These are phyloP conservation scores for Sylvietta virens DNA, from an alignment of 2,113 vertebrate genomes.

Conservation along the genomic window DNA sequence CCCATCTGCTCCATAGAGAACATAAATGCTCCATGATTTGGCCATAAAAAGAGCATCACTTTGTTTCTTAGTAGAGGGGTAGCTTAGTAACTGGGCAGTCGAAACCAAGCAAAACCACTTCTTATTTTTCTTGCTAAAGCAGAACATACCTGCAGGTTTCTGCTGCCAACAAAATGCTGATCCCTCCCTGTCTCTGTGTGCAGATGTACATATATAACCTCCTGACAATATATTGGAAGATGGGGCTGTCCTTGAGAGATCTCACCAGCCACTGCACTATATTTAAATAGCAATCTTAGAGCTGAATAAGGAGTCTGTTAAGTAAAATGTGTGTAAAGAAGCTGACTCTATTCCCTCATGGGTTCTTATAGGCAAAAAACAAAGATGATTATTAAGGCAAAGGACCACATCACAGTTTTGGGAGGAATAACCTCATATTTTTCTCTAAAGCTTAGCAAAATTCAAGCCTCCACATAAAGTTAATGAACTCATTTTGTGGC, in stretches of 20 bases:
- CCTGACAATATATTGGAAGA: fast-evolving
- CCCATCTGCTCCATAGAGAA: not conserved
- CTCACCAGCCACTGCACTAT: not conserved
- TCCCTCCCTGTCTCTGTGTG: fast-evolving
- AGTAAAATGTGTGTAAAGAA: not conserved
- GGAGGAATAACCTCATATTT: not conserved
- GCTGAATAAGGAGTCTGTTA: not conserved
- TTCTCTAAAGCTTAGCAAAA: not conserved
- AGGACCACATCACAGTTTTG: not conserved
- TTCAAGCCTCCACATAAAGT: not conserved
- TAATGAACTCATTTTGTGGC: not conserved
- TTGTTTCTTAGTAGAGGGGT: not conserved
- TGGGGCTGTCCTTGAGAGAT: not conserved
- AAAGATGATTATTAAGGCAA: fast-evolving
- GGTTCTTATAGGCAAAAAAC: not conserved
- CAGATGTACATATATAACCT: too few species aligned
- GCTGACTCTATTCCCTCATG: not conserved
- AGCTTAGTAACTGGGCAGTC: not conserved
- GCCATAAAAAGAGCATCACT: not conserved
- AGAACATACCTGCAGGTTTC: not conserved
- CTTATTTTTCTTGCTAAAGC: not conserved
- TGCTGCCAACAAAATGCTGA: not conserved
- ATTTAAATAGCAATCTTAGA: not conserved
- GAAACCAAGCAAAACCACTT: not conserved
- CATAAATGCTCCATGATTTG: not conserved